Conservation (phyloP, 2,113 vertebrate genomes). For the Rhodinocichla rosea region DNA sequence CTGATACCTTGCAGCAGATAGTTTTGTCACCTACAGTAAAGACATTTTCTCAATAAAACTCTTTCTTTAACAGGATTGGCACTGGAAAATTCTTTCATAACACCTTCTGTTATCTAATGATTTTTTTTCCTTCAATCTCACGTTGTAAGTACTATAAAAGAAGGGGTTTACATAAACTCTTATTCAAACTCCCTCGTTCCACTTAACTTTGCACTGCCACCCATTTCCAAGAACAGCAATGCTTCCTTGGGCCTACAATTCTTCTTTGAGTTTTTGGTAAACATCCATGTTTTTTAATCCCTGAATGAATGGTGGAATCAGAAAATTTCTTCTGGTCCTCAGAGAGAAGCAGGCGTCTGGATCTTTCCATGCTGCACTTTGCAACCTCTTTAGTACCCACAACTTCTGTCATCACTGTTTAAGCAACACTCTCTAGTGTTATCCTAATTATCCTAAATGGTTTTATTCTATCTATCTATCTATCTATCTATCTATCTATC, state of each 20-base stretch:
- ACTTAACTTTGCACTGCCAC: background rate
- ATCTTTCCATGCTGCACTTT: background rate
- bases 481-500: background rate
- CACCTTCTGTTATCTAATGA: background rate
- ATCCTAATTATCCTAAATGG: background rate
- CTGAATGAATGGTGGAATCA: background rate
- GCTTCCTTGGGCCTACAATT: background rate
- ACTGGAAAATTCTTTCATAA: background rate
- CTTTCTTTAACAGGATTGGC: background rate
- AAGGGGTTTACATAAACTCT: background rate
- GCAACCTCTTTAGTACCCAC: background rate
- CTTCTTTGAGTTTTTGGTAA: background rate
- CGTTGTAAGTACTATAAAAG: background rate
- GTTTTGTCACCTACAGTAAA: background rate
- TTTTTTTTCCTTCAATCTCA: background rate
- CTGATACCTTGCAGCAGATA: background rate
- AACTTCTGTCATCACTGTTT: background rate
- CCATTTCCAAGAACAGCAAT: background rate
- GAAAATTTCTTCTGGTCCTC: background rate
- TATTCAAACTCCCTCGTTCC: background rate
- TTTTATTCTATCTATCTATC: background rate
- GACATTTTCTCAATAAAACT: background rate
- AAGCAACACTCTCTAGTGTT: background rate
- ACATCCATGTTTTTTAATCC: background rate
- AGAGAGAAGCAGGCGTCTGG: background rate